A percentile compares a stretch with the other conserved stretches of the same genome.
Conservation (phyloP, 1,140 invertebrate genomes). For the Psilanteris sp. region DNA sequence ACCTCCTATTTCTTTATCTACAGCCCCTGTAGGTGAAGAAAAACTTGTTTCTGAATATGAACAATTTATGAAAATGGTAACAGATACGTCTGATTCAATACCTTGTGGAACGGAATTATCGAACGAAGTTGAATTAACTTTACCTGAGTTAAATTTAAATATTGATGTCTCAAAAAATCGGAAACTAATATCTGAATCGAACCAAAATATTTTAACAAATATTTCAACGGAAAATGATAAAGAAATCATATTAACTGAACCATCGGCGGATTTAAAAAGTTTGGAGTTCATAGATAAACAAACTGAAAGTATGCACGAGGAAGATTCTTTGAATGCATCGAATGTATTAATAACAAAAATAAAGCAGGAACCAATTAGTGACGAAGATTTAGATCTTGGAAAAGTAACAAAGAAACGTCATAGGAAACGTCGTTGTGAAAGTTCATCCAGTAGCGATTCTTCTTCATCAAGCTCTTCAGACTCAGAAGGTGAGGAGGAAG, state of each 20-base stretch:
- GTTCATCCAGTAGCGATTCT: conserved; percentile 69
- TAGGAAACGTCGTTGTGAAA: conserved; percentile 60
- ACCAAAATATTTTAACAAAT: background rate
- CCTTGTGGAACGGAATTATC: background rate
- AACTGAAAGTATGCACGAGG: background rate
- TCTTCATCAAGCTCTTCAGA: conserved; percentile 71
- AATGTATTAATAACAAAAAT: conserved; percentile 41
- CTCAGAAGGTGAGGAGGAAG: conserved; percentile 65
- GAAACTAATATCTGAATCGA: conserved; percentile 19
- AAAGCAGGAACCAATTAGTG: conserved; percentile 71
- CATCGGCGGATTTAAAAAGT: background rate
- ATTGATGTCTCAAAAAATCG: conserved; percentile 61
- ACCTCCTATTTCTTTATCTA: background rate
- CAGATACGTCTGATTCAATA: conserved; percentile 3
- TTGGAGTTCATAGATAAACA: conserved; percentile 3
- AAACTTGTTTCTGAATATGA: conserved; percentile 78
- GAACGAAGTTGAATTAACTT: conserved; percentile 13
- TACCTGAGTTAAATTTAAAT: conserved; percentile 72
- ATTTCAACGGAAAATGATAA: background rate
- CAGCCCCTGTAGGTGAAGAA: conserved; percentile 57
- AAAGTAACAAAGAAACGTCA: conserved; percentile 58
- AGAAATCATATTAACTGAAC: background rate
- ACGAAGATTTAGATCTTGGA: conserved; percentile 62
- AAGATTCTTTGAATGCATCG: background rate
- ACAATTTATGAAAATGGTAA: conserved; percentile 78